Evolutionary conservation across 2,113 vertebrate species (phyloP).

Genomic region (Crotalus viridis): DNA sequence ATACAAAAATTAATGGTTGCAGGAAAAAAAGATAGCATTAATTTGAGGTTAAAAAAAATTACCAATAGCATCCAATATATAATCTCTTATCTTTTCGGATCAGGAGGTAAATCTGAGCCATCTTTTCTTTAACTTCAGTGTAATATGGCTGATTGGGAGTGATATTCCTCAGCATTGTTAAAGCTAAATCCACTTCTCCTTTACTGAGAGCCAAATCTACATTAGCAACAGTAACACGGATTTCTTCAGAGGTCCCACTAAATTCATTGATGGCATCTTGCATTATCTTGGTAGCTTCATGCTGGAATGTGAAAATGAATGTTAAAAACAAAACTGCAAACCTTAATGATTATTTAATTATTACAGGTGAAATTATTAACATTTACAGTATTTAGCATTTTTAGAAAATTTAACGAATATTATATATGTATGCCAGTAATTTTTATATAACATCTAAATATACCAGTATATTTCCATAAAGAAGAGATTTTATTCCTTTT

Average conservation of each 20-base stretch:
- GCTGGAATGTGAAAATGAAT: conserved; percentile 50
- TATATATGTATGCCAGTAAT: background rate
- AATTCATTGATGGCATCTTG: conserved; percentile 74
- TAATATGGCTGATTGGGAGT: conserved; percentile 68
- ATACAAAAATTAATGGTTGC: conserved; percentile 32
- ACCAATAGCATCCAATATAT: conserved; percentile 76
- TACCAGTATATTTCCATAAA: background rate
- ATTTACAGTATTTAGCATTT: background rate
- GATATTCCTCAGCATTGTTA: conserved; percentile 63
- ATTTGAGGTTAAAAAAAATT: conserved; percentile 46
- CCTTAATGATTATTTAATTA: background rate
- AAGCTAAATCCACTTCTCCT: conserved; percentile 64
- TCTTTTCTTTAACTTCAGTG: conserved; percentile 72
- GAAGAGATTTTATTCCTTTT: background rate
- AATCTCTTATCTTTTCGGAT: conserved; percentile 60
- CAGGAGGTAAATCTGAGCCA: conserved; percentile 74
- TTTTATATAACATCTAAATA: background rate
- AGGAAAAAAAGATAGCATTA: conserved; percentile 56
- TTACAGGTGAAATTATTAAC: background rate
- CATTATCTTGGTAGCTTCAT: conserved; percentile 76
- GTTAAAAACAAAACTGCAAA: background rate
- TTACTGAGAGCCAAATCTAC: conserved; percentile 74
- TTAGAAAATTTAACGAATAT: background rate
- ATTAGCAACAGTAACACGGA: conserved; percentile 69
- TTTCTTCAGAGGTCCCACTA: conserved; percentile 67